phyloP scores from a whole-genome alignment of 2,113 vertebrate genomes.

The Thinocorus orbignyianus region DNA sequence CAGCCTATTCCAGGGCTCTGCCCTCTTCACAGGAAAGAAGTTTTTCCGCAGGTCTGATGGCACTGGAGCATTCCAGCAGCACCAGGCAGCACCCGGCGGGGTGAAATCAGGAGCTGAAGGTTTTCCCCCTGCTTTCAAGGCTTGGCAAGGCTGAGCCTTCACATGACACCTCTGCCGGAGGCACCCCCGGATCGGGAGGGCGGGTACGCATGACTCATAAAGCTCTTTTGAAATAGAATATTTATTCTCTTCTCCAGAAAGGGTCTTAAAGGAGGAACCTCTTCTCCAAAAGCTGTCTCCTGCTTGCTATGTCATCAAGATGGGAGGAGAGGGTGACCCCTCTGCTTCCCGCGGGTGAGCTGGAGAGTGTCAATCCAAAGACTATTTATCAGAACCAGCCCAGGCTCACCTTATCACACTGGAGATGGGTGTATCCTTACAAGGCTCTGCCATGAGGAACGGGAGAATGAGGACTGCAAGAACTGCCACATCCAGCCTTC shows the following conservation, averaged over 20 bases:
- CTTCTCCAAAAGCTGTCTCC: neutral
- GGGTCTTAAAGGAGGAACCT: constrained; percentile 18
- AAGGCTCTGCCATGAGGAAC: neutral
- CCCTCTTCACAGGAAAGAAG: too few relatives aligned
- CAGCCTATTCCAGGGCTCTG: too few relatives aligned
- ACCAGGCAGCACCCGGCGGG: fast-evolving
- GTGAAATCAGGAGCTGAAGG: neutral
- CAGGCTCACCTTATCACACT: neutral
- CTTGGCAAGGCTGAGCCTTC: constrained; percentile 14
- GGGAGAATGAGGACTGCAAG: neutral
- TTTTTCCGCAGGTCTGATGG: too few relatives aligned
- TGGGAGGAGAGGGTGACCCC: neutral
- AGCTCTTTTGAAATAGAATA: constrained; percentile 5
- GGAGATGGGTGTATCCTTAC: neutral
- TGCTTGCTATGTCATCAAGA: neutral
- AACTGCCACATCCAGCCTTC: neutral
- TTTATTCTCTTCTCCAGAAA: constrained; percentile 13
- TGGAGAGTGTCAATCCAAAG: neutral
- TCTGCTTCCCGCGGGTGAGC: neutral
- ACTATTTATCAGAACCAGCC: neutral
- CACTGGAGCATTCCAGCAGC: neutral
- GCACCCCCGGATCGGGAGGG: constrained; percentile 25
- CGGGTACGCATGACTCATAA: constrained; percentile 12
- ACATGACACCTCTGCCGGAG: neutral
- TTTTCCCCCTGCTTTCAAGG: neutral